phyloP scores from a whole-genome alignment of 2,113 vertebrate species.

The Mirounga angustirostris region DNA sequence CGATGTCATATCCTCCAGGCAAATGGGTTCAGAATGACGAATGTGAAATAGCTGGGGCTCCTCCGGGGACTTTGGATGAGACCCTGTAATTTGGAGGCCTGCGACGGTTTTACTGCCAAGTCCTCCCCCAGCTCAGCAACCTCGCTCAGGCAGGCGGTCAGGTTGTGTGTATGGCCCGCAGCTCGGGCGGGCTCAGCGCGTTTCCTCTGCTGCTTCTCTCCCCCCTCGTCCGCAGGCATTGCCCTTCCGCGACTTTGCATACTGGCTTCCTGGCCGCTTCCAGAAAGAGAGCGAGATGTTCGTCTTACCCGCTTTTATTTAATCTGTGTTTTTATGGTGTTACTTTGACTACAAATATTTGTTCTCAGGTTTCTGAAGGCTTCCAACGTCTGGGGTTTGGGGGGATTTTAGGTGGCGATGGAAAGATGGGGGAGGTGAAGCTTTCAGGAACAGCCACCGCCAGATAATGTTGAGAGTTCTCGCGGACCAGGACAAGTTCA shows the following conservation, averaged over 20 bases:
- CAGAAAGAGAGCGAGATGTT: not conserved
- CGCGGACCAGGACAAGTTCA: not conserved
- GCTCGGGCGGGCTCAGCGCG: not conserved
- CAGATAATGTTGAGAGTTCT: not conserved
- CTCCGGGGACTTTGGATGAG: not conserved
- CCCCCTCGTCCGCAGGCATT: not conserved
- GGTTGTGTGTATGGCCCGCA: not conserved
- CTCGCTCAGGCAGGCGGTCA: not conserved
- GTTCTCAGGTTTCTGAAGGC: not conserved
- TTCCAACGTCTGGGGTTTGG: not conserved
- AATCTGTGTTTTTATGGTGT: not conserved
- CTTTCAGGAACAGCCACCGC: no score
- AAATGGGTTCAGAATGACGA: not conserved
- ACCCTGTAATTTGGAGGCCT: not conserved
- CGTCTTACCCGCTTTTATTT: not conserved
- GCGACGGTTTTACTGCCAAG: not conserved
- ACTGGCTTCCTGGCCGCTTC: not conserved
- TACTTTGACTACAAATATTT: not conserved
- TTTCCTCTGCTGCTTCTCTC: constrained; percentile 11
- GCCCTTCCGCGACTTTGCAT: not conserved
- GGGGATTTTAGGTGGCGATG: not conserved
- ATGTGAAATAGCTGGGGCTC: not conserved
- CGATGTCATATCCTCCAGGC: not conserved
- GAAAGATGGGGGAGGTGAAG: not conserved
- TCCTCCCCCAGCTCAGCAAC: not conserved